Base-by-base conservation (phyloP, 2,888 invertebrate genomes). In the Escarpia spicata region DNA sequence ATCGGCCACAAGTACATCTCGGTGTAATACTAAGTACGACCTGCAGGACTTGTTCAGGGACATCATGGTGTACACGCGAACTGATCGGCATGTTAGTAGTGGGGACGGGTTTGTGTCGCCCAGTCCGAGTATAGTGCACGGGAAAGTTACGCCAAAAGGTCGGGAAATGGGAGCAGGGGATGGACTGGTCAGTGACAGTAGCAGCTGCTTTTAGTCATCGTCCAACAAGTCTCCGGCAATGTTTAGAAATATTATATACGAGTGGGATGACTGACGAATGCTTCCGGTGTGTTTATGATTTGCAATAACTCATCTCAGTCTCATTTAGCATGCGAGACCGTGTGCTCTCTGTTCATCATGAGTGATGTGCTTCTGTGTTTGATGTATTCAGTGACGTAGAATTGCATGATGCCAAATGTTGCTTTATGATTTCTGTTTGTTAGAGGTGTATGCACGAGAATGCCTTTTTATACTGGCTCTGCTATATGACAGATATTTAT, bases 181-280 rank as follows among this genome's bases (percentile, higher is more conserved):
- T 75, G 75, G 75, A 75, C 75, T 75, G 75, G n/a, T 75, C n/a
- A 75, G 75, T 26, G 75, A 75, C 75, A 75, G 75, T n/a, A 75
- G 75, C 26, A 75, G 75, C n/a, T 75, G 75, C 75, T 26, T 15
- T n/a, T 75, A 75, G n/a, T 26, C 26, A 75, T 75, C n/a, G 75
- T 75, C 75, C 75, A 75, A 75, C 75, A 75, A 6, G 26, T 75
- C 75, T 75, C 19, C 26, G n/a, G 75, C 19, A 15, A 75, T 19
- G 75, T 26, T 75, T n/a, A 75, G 75, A 75, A 75, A 75, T 75
- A 75, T 19, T 15, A 6, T 60, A 60, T 60, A 60, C 60, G 15
- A 60, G 60, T 75, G 75, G 75, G 75, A 26, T 75, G 75, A 75
- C 26, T 75, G 75, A 75, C 26, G 26, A 26, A 26, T n/a, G 75